A percentile compares a stretch with the other conserved stretches of the same genome.
Evolutionary conservation across 2,888 invertebrate genomes (phyloP).

Genomic region (Oegoconia quadripuncta): DNA sequence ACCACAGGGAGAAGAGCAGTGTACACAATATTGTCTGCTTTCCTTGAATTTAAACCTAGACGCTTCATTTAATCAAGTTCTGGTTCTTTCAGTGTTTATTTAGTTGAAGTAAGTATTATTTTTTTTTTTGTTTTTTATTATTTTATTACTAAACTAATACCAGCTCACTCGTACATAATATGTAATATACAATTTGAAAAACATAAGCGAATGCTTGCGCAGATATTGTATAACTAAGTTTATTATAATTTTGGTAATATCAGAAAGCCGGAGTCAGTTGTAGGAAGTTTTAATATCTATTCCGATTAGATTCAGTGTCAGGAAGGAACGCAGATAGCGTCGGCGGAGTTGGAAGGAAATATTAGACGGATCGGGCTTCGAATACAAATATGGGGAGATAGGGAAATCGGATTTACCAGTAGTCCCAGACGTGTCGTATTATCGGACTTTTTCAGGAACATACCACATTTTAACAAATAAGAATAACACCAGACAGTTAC

Average conservation of each 20-base stretch:
- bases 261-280: constrained; percentile 51
- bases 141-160: constrained; percentile 9
- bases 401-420: constrained; percentile 74
- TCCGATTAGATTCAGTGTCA: constrained; percentile 79
- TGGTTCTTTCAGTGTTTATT: constrained; percentile 51
- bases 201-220: not conserved
- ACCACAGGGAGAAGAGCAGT: constrained; percentile 31
- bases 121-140: constrained; percentile 26
- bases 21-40: constrained; percentile 40
- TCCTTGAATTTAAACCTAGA: constrained; percentile 46
- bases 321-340: constrained; percentile 74
- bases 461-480: constrained; percentile 61
- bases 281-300: constrained; percentile 79
- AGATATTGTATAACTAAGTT: constrained; percentile 13
- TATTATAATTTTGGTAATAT: constrained; percentile 40
- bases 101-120: constrained; percentile 40
- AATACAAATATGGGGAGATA: constrained; percentile 78
- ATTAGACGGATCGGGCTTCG: constrained; percentile 75
- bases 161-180: not conserved
- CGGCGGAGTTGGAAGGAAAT: constrained; percentile 73
- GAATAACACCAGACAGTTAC: not conserved
- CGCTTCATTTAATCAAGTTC: constrained; percentile 57
- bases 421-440: constrained; percentile 73
- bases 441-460: constrained; percentile 66
- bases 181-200: not conserved